Evolutionary conservation across 2,888 invertebrate genomes (phyloP).

Genomic region (Dysmachus trigonus): DNA sequence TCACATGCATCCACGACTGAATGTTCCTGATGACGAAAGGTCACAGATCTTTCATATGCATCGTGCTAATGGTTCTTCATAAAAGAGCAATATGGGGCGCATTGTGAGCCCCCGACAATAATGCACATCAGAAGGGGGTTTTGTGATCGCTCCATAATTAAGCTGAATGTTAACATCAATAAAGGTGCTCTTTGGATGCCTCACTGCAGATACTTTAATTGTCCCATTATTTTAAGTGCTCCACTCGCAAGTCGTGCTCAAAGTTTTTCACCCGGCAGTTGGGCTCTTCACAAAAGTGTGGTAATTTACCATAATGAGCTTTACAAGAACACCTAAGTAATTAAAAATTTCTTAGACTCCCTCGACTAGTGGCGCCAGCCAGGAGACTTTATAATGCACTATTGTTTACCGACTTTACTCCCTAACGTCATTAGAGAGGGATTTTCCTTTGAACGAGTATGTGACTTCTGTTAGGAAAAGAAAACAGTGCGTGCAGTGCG

Average conservation of each 20-base stretch:
- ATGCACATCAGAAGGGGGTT: not conserved
- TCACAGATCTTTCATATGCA: not conserved
- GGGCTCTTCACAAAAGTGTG: not conserved
- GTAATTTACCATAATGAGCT: slow-evolving; percentile 30
- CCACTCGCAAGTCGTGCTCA: not conserved
- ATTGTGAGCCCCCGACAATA: not conserved
- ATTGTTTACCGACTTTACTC: not conserved
- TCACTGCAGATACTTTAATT: slow-evolving; percentile 11
- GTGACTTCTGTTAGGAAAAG: not conserved
- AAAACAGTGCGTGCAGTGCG: not conserved
- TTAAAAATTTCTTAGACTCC: slow-evolving; percentile 19
- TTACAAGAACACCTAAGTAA: slow-evolving; percentile 21
- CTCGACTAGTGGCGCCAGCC: not conserved
- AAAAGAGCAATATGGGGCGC: not conserved
- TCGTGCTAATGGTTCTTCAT: not conserved
- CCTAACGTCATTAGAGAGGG: not conserved
- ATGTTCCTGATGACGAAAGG: not conserved
- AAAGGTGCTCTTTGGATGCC: not conserved
- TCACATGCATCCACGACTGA: not conserved
- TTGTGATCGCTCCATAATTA: slow-evolving; percentile 19
- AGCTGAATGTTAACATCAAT: slow-evolving; percentile 26
- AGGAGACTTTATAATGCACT: not conserved
- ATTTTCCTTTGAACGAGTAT: not conserved
- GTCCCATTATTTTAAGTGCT: slow-evolving; percentile 27
- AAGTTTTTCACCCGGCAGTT: not conserved